Conservation (phyloP, 2,797 vertebrate species). For the Scarus forsteni region DNA sequence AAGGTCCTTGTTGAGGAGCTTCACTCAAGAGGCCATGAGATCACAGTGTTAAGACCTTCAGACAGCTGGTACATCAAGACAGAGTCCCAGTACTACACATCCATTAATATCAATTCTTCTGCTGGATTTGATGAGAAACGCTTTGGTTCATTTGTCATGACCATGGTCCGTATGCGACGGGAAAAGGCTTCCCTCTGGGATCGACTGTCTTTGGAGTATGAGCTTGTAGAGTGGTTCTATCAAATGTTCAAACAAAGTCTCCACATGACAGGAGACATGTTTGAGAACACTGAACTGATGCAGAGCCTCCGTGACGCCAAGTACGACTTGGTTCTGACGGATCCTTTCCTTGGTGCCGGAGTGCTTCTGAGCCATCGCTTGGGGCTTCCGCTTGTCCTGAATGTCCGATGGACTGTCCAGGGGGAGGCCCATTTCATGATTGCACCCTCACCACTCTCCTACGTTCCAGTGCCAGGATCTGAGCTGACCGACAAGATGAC, state of each 20-base stretch:
- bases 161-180: conserved; percentile 13
- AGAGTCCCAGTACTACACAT: conserved; percentile 61
- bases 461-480: conserved; percentile 49
- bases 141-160: conserved; percentile 15
- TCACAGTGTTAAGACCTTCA: conserved; percentile 58
- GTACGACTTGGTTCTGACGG: conserved; percentile 72
- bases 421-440: conserved; percentile 63
- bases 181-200: conserved; percentile 49
- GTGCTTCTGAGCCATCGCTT: conserved; percentile 64
- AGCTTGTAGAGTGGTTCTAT: conserved; percentile 27
- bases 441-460: conserved; percentile 70
- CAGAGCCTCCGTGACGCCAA: conserved; percentile 53
- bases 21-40: conserved; percentile 63
- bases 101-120: conserved; percentile 19
- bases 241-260: conserved; percentile 5
- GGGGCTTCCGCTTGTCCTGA: conserved; percentile 72
- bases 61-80: conserved; percentile 69
- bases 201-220: conserved; percentile 27
- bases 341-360: conserved; percentile 60
- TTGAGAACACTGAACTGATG: conserved; percentile 62
- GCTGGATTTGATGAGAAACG: conserved; percentile 18
- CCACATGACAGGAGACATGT: conserved; percentile 27
- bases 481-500: conserved; percentile 72
- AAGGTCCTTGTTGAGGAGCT: conserved; percentile 67
- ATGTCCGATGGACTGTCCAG: conserved; percentile 70